Evolutionary conservation across 2,113 vertebrate genomes (phyloP).

Genomic region (Rutilus rutilus): DNA sequence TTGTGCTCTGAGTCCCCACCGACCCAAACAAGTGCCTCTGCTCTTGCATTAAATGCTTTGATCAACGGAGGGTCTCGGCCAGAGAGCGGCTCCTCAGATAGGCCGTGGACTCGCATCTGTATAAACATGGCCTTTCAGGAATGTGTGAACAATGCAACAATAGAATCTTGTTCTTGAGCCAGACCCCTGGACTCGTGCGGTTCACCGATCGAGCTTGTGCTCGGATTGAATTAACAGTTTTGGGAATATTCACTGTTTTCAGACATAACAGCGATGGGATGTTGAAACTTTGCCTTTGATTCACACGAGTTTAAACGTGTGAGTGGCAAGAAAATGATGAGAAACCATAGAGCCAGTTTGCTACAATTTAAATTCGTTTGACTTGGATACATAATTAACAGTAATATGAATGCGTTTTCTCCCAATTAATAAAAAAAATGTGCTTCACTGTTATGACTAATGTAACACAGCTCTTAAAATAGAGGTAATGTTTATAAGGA

Average conservation of each 20-base stretch:
- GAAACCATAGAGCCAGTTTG: background rate
- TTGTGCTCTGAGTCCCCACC: slow-evolving; percentile 81
- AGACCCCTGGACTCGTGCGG: slow-evolving; percentile 67
- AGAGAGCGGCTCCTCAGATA: slow-evolving; percentile 81
- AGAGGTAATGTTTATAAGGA: background rate
- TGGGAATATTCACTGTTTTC: slow-evolving; percentile 69
- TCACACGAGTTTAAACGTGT: slow-evolving; percentile 21
- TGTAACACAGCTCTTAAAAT: background rate
- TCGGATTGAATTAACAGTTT: slow-evolving; percentile 65
- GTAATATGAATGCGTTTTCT: background rate
- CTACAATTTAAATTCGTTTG: background rate
- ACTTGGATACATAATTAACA: background rate
- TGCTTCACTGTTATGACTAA: background rate
- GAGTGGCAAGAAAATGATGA: background rate
- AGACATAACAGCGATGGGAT: slow-evolving; percentile 63
- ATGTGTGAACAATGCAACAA: slow-evolving; percentile 85
- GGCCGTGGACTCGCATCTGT: slow-evolving; percentile 95
- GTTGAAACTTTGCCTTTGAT: slow-evolving; percentile 42
- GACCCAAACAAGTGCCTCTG: slow-evolving; percentile 87
- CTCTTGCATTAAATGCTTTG: slow-evolving; percentile 89
- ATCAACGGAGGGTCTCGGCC: slow-evolving; percentile 86
- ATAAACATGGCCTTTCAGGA: slow-evolving; percentile 88
- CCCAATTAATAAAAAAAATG: background rate
- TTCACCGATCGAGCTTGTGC: slow-evolving; percentile 65
- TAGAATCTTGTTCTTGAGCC: slow-evolving; percentile 74